Evolutionary conservation across 64 coral and sea anemone genomes (phyloP), one percentile per base, ranked within the genome.

Genomic region (Porites australiensis): DNA sequence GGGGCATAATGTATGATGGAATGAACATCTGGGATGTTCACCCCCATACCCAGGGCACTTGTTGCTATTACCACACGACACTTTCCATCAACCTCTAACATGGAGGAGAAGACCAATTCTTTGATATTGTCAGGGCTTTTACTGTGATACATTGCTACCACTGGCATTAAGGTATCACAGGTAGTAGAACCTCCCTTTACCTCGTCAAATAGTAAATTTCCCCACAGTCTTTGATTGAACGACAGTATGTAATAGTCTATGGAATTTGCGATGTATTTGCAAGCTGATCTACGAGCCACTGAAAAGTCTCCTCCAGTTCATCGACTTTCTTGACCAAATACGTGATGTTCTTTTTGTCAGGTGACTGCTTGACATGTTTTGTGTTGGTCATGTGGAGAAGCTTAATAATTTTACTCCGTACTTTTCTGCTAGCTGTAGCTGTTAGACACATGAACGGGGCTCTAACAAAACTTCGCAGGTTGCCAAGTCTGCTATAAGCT

Each of bases 401-500:
- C 63, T 93, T 93, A 10, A 87, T 87, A 52, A 87, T 93, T 79
- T 87, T 51, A 50, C 18, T 93, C 23, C 83, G 78, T 14, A 43
- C 55, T 4, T 7, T 63, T 45, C 18, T 51, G 27, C 72, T 79
- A 58, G 91, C 83, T 70, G 83, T 93, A 47, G 91, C 91, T 16
- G 83, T 93, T 13, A 93, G 63, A 50, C 91, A 93, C 45, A 93
- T 14, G 7, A 93, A 45, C 21, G 91, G 91, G 12, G 21, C 44
- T 23, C 74, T 72, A 8, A 79, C 63, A 51, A 82, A 82, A 13
- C 55, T 86, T 74, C 86, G 59, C 12, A 89, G 12, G 87, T 94
- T 45, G 3, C 92, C 92, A 73, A 94, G 13, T 43, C 75, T 51
- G 3, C 50, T 55, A 80, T 94, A 94, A 48, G 92, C 64, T 21